Base-by-base conservation (phyloP, 2,113 vertebrate genomes). In the Syngnathus typhle region DNA sequence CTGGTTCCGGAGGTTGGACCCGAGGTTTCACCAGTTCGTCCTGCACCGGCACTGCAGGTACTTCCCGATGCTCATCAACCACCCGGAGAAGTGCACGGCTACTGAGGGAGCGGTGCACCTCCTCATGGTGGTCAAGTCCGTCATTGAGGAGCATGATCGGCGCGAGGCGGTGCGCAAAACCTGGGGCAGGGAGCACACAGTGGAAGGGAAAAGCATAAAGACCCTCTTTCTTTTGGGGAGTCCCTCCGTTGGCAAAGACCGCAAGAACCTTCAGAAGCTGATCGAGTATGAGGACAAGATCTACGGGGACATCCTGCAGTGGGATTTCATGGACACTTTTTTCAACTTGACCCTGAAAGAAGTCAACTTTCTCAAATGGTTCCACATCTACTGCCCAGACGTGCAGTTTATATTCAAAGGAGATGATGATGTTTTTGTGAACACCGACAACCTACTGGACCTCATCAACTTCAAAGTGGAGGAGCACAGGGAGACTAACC, bases 281-380 rank as follows among this genome's bases (percentile, higher is more conserved):
- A 82, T 93, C 63, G 83, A 92, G 74, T 92, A 87, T 51, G 92
- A 93, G 78, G 88, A 93, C 82, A 65, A 2, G 60, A 79, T 92
- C 21, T 90, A 91, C 36, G 89, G 90, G 47, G 92, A 93, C 88
- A 91, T 93, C 62, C 82, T 93, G 21, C 92, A 93, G 73, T 93
- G 92, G 92, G 91, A 93, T 82, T 93, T 93, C 73, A 91, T 91
- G 86, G 92, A 93, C 87, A 93, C 92, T 0, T 93, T 93, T 77
- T 91, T 92, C 61, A 93, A 93, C 79, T 86, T 93, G 56, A 93
- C 91, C 6, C 86, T 92, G 6, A 91, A 93, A 46, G 92, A 93
- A 81, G 91, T 93, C 6, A 93, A 92, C 70, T 93, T 93, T 51
- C 87, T 93, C 49, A 89, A 88, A 16, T 93, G 92, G 92, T 93